A percentile compares a stretch with the other conserved stretches of the same genome.
Evolutionary conservation across 2,888 invertebrate genomes (phyloP).

Genomic region (Lacanobia wlatinum): DNA sequence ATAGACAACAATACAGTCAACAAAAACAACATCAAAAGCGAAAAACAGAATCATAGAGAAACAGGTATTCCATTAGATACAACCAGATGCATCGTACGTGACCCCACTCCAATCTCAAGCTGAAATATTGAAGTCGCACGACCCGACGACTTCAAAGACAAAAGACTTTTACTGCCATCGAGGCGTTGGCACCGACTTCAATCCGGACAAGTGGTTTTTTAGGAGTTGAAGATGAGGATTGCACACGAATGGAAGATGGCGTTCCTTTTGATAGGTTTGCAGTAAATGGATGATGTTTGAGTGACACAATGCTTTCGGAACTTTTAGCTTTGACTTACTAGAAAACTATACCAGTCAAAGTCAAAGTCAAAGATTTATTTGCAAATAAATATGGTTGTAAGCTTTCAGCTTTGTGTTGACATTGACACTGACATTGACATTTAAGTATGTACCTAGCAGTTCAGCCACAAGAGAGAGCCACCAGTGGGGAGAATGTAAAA

Average conservation of each 20-base stretch:
- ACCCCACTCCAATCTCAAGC: conserved; percentile 35
- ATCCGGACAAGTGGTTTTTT: conserved; percentile 54
- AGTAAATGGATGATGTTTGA: neutral
- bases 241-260: conserved; percentile 5
- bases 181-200: conserved; percentile 34
- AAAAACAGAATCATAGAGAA: conserved; percentile 23
- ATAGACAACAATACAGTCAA: neutral
- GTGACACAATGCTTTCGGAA: neutral
- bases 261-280: conserved; percentile 18
- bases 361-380: too few species aligned
- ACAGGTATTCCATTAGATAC: conserved; percentile 40
- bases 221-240: conserved; percentile 40
- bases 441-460: too few species aligned
- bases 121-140: conserved; percentile 54
- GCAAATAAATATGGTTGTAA: too few species aligned
- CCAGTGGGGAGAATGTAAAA: too few species aligned
- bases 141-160: conserved; percentile 46
- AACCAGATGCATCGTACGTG: conserved; percentile 46
- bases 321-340: neutral
- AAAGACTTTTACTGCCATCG: conserved; percentile 45
- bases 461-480: too few species aligned
- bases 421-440: too few species aligned
- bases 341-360: too few species aligned
- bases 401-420: too few species aligned
- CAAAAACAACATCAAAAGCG: neutral